A percentile compares a stretch with the other conserved stretches of the same genome.
phyloP scores from a whole-genome alignment of 2,888 invertebrate species.

The Magallana nippona region DNA sequence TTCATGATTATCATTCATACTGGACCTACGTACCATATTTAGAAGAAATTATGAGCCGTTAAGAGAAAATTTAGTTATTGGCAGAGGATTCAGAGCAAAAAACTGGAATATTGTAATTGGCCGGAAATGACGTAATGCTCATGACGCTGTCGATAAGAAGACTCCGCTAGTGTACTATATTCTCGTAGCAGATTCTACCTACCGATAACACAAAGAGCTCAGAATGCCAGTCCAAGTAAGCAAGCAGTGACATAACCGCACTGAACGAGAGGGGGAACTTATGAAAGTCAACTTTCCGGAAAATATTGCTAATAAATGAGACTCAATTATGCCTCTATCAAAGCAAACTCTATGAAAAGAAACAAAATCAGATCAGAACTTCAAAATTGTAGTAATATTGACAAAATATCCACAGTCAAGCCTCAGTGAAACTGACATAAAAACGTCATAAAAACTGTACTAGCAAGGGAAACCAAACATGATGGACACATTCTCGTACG shows the following conservation, averaged over 20 bases:
- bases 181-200: conserved; percentile 49
- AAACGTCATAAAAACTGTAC: conserved; percentile 23
- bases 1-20: too few species aligned
- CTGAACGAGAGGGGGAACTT: not conserved
- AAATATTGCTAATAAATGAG: conserved; percentile 10
- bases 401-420: conserved; percentile 26
- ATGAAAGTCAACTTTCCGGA: conserved; percentile 10
- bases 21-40: too few species aligned
- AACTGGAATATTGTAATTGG: not conserved
- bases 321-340: conserved; percentile 13
- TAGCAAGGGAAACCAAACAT: not conserved
- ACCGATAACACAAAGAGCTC: conserved; percentile 47
- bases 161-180: conserved; percentile 42
- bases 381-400: conserved; percentile 19
- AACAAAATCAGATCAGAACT: conserved; percentile 11
- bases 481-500: conserved; percentile 4
- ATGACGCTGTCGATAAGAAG: conserved; percentile 44
- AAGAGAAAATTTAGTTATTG: too few species aligned
- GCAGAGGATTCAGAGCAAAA: not conserved
- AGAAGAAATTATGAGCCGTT: too few species aligned
- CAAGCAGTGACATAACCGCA: not conserved
- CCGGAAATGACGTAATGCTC: conserved; percentile 35
- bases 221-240: not conserved
- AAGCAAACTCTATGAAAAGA: conserved; percentile 7
- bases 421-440: conserved; percentile 25